These are phyloP conservation scores for Karalla daura DNA, from an alignment of 2,797 vertebrate species.

Conservation along the genomic window DNA sequence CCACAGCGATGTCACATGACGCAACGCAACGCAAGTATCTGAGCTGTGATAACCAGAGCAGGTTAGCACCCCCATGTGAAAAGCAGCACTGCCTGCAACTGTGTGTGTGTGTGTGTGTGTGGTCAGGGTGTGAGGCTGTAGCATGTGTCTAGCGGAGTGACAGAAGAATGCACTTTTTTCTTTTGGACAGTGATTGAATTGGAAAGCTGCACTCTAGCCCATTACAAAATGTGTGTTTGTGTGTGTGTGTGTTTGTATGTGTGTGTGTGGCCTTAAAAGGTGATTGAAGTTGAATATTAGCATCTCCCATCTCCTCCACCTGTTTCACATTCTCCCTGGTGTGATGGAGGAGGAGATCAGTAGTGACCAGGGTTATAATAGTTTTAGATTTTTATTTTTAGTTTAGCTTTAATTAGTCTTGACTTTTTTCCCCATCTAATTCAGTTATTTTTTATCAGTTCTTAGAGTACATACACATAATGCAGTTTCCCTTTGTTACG, in stretches of 20 bases:
- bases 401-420: too few relatives aligned
- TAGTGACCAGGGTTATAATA: too few relatives aligned
- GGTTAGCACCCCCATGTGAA: constrained; percentile 43
- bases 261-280: background rate
- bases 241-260: too few relatives aligned
- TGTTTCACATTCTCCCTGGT: background rate
- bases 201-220: constrained; percentile 8
- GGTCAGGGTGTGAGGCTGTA: background rate
- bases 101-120: constrained; percentile 19
- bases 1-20: constrained; percentile 41
- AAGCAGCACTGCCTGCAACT: constrained; percentile 1
- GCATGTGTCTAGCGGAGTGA: constrained; percentile 2
- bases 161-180: constrained; percentile 12
- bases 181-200: constrained; percentile 1
- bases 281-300: constrained; percentile 34
- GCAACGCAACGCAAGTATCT: constrained; percentile 50
- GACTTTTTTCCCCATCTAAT: too few relatives aligned
- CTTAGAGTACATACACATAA: too few relatives aligned
- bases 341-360: too few relatives aligned
- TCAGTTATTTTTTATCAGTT: too few relatives aligned
- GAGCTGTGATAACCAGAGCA: constrained; percentile 52
- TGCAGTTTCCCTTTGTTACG: too few relatives aligned
- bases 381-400: too few relatives aligned
- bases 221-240: too few relatives aligned
- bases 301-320: background rate